phyloP scores from a whole-genome alignment of 2,113 vertebrate genomes.

The Perca schrenkii region DNA sequence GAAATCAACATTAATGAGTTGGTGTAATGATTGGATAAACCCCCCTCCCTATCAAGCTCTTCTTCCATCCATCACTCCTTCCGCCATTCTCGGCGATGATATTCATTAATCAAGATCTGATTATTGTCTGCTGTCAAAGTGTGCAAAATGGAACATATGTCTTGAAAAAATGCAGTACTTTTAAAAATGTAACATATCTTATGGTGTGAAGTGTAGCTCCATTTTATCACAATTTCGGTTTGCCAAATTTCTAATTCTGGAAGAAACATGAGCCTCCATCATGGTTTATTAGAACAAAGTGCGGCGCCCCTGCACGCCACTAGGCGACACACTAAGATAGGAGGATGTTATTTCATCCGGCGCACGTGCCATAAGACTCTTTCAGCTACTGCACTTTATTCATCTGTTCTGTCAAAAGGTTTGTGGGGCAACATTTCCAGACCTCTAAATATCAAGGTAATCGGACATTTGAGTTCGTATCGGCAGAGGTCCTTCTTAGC shows the following conservation, averaged over 20 bases:
- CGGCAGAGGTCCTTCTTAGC: not conserved
- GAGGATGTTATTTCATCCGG: constrained; percentile 18
- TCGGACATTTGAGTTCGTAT: not conserved
- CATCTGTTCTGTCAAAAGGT: constrained; percentile 15
- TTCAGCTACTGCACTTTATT: constrained; percentile 14
- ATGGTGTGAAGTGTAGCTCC: not conserved
- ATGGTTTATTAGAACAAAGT: not conserved
- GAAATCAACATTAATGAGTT: constrained; percentile 44
- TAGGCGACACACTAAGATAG: constrained; percentile 46
- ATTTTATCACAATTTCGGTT: not conserved
- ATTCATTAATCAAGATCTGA: constrained; percentile 48
- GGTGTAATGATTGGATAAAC: constrained; percentile 39
- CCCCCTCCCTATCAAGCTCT: not conserved
- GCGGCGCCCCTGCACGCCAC: constrained; percentile 26
- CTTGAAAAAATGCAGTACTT: not conserved
- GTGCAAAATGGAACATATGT: not conserved
- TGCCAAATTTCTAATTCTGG: not conserved
- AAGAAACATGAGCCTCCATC: not conserved
- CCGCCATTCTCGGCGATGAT: constrained; percentile 3
- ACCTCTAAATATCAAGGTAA: constrained; percentile 24
- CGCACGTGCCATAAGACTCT: constrained; percentile 33
- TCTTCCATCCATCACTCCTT: constrained; percentile 39
- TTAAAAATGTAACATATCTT: not conserved
- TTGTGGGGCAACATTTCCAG: constrained; percentile 24
- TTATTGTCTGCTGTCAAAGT: constrained; percentile 47